Percentiles rank a stretch among this genome's conserved stretches.
Conservation (phyloP, 2,888 invertebrate genomes). For the Notodonta ziczac region DNA sequence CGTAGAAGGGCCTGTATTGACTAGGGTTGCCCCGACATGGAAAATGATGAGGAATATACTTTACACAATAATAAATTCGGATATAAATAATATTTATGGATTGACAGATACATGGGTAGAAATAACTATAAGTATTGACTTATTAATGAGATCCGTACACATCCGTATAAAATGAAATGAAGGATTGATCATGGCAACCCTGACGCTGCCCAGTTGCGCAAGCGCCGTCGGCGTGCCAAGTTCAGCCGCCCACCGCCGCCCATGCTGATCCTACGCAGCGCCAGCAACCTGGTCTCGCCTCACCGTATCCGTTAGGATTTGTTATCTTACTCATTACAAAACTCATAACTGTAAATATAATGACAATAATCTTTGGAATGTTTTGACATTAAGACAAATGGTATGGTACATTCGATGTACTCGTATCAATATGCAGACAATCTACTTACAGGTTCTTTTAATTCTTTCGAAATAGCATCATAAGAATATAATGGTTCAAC, state of each 20-base stretch:
- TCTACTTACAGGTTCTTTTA: background rate
- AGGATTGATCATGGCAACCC: slow-evolving; percentile 9
- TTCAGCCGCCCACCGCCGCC: slow-evolving; percentile 73
- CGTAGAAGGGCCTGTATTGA: too few species aligned
- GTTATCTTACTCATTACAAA: slow-evolving; percentile 32
- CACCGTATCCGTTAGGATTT: slow-evolving; percentile 40
- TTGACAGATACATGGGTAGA: too few species aligned
- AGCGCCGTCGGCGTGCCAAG: slow-evolving; percentile 65
- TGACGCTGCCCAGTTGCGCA: slow-evolving; percentile 50
- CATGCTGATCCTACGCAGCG: slow-evolving; percentile 63
- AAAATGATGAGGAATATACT: too few species aligned
- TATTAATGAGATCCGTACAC: too few species aligned
- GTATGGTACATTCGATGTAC: slow-evolving; percentile 14
- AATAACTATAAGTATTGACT: background rate
- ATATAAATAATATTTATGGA: too few species aligned
- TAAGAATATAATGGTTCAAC: too few species aligned
- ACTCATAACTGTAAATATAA: slow-evolving; percentile 29
- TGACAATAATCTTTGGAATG: slow-evolving; percentile 19
- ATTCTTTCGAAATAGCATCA: background rate
- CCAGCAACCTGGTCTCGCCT: slow-evolving; percentile 42
- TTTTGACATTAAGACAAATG: slow-evolving; percentile 6
- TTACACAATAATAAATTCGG: too few species aligned
- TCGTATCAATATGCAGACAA: background rate
- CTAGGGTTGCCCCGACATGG: too few species aligned
- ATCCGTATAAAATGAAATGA: background rate